Evolutionary conservation across 2,888 invertebrate species (phyloP), one percentile per base, ranked within the genome.

Genomic region (Boloria selene): DNA sequence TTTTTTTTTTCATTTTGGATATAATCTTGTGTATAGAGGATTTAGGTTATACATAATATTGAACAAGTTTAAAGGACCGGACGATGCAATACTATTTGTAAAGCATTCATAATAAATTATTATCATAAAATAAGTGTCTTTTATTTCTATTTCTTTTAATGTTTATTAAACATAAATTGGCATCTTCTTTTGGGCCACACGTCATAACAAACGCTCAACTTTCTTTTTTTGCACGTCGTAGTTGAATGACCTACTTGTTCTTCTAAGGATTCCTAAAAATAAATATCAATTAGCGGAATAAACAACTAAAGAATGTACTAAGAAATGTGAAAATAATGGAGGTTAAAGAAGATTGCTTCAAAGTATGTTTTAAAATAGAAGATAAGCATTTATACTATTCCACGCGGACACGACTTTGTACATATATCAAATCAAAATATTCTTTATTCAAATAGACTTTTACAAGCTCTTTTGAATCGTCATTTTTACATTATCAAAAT

Each of bases 21-120:
- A 55, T 54, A 54, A 44, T 54, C 16, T 49, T 42, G 55, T 50
- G 26, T 51, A 51, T 63, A 62, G 17, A 53, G 26, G 44, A 61
- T 42, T 22, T 59, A 60, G 53, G 47, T 50, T 61, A 44, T n/a
- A n/a, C n/a, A n/a, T 54, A 50, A 59, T 53, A 54, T 53, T 55
- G 52, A 59, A 59, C 47, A 52, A 58, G 47, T 65, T 52, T 65
- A 65, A 62, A 47, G 60, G 53, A 54, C 38, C 45, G 53, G 65
- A 56, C 22, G 51, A 60, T 53, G 59, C 64, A 61, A 64, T 60
- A 55, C 16, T 67, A 62, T 65, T 70, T 67, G 65, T 62, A 67
- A 54, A 59, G 58, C 49, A 45, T 45, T 63, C 22, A 62, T 52
- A 70, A 63, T 67, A 67, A 70, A 69, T 61, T 60, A 47, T 55